Percentiles rank a stretch among this genome's conserved stretches.
These are phyloP conservation scores for Stenoptilia bipunctidactyla DNA, from an alignment of 2,888 invertebrate species.

Conservation along the genomic window DNA sequence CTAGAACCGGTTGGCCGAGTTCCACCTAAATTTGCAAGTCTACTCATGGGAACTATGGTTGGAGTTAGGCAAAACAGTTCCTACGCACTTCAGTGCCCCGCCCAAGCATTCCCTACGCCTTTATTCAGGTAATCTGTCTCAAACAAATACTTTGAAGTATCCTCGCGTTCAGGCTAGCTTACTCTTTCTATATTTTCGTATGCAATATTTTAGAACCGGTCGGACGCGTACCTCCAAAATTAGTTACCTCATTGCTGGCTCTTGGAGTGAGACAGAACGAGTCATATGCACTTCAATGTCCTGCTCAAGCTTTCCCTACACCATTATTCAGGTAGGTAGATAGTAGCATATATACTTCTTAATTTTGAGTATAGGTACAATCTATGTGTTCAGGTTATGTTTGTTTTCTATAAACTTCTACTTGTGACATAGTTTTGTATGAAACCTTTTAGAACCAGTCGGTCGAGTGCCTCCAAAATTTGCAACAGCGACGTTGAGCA, in stretches of 20 bases:
- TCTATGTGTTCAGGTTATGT: too few relatives aligned
- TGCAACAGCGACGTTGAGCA: slow-evolving; percentile 23
- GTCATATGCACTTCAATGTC: slow-evolving; percentile 69
- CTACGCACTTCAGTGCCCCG: slow-evolving; percentile 52
- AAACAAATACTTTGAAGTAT: not conserved
- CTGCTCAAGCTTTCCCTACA: slow-evolving; percentile 77
- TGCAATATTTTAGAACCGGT: slow-evolving; percentile 6
- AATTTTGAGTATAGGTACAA: too few relatives aligned
- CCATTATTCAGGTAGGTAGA: slow-evolving; percentile 64
- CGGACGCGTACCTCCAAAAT: slow-evolving; percentile 54
- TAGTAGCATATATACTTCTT: too few relatives aligned
- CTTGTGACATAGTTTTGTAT: slow-evolving; percentile 25
- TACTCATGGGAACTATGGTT: slow-evolving; percentile 31
- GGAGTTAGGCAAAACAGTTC: slow-evolving; percentile 19
- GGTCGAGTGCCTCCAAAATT: slow-evolving; percentile 42
- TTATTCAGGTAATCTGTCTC: slow-evolving; percentile 32
- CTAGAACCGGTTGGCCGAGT: slow-evolving; percentile 33
- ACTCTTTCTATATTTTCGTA: slow-evolving; percentile 26
- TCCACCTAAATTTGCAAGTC: slow-evolving; percentile 39
- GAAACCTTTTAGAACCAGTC: slow-evolving; percentile 40
- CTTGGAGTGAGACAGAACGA: slow-evolving; percentile 62
- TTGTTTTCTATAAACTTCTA: too few relatives aligned
- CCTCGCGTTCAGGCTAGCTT: slow-evolving; percentile 24
- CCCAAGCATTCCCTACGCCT: slow-evolving; percentile 73
- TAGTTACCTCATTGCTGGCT: slow-evolving; percentile 67